Base-by-base conservation (phyloP, 2,797 vertebrate species). In the Neosilurus mollespiculum region DNA sequence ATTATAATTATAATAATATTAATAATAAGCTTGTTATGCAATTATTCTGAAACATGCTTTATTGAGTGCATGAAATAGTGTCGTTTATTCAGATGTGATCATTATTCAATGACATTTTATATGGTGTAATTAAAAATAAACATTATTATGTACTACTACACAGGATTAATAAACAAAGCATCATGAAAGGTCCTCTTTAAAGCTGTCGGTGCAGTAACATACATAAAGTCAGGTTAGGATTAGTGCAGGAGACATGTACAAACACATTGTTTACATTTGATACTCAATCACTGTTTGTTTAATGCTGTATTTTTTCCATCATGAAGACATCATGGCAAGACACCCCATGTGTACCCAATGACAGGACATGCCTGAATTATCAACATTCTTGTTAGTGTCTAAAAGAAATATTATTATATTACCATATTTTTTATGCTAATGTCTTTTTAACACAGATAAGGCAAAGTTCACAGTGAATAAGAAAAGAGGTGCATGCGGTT, bases 41-140 rank as follows among this genome's bases (percentile, higher is more conserved):
- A 34, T 34, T 58, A 58, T 58, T 58, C 26, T 75, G 16, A 75
- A 30, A 34, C 9, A 16, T 58, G 53, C 72, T 34, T 1, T 37
- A 58, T 18, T 14, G 2, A 4, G 53, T 8, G 54, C 54, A 34
- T 37, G 30, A 59, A 22, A 14, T 3, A 5, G 2, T 59, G 26
- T 76, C 22, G 22, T 76, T 58, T 75, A 34, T 58, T 76, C 26
- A 59, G 72, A n/a, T 22, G 30, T 76, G 26, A 18, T 58, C 72
- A 58, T 11, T 58, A 37, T 58, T 58, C 54, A 18, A 56, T 9
- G 54, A 4, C 30, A 73, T 56, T 73, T 30, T 56, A 30, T 16
- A 30, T 26, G 49, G 20, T 22, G 26, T 58, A 73, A 20, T 73
- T 56, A 73, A 56, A 73, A 72, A 26, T 73, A 56, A 11, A 49